phyloP scores from a whole-genome alignment of 2,113 vertebrate species.

The Vicugna pacos region DNA sequence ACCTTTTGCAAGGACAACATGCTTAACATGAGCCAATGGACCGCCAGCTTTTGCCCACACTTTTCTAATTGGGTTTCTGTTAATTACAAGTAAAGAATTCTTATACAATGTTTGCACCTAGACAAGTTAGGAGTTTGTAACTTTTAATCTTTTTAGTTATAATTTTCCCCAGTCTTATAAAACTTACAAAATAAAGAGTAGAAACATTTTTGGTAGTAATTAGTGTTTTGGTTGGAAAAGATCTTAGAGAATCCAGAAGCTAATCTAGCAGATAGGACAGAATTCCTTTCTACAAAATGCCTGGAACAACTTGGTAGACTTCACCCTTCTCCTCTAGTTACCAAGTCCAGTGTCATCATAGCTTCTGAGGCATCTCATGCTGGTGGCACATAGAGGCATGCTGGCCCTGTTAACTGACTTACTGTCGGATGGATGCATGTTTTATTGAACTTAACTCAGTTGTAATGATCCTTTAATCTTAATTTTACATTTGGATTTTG shows the following conservation, averaged over 20 bases:
- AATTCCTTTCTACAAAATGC: neutral
- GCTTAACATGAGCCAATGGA: neutral
- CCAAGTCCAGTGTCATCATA: neutral
- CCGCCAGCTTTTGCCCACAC: neutral
- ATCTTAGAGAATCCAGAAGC: neutral
- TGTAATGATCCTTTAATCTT: conserved; percentile 46
- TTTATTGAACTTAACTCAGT: conserved; percentile 54
- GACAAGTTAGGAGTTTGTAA: neutral
- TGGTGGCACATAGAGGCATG: neutral
- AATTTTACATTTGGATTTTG: conserved; percentile 59
- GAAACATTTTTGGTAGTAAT: neutral
- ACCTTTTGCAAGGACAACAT: neutral
- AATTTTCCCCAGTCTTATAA: neutral
- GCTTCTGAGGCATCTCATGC: neutral
- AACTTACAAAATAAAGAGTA: neutral
- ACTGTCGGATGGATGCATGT: neutral
- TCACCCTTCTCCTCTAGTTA: neutral
- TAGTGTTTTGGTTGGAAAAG: neutral
- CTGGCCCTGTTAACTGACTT: neutral
- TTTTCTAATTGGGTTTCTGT: neutral
- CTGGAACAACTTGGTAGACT: neutral
- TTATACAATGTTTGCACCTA: neutral
- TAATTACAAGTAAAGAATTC: neutral
- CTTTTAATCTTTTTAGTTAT: conserved; percentile 1
- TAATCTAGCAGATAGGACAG: neutral